A percentile compares a stretch with the other conserved stretches of the same genome.
phyloP scores from a whole-genome alignment of 2,113 vertebrate genomes.

The Spermophilus dauricus region DNA sequence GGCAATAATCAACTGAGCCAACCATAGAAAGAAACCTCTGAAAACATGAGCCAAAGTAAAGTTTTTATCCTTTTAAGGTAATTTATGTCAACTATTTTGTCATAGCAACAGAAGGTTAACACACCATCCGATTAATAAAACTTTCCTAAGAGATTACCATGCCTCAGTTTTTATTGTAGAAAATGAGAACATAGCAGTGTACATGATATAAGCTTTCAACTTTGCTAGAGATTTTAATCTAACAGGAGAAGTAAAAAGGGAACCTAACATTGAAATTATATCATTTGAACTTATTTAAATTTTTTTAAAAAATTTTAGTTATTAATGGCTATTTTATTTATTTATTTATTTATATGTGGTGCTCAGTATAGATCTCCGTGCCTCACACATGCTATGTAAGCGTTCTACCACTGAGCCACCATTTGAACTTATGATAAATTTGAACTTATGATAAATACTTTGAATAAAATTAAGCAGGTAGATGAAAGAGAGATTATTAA shows the following conservation, averaged over 20 bases:
- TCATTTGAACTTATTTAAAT: neutral
- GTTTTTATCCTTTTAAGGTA: neutral
- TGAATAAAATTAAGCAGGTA: constrained; percentile 22
- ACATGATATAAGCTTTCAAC: neutral
- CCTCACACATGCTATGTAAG: too few relatives aligned
- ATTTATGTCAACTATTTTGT: neutral
- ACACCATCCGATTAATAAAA: neutral
- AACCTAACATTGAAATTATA: neutral
- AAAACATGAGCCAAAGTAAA: neutral
- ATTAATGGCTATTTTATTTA: too few relatives aligned
- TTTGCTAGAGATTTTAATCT: neutral
- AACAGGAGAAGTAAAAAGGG: neutral
- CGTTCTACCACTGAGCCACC: too few relatives aligned
- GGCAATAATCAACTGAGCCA: neutral
- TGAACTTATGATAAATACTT: neutral
- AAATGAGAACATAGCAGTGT: neutral
- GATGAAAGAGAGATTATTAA: neutral
- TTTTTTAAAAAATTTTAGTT: too few relatives aligned
- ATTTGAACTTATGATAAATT: neutral
- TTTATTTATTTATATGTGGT: too few relatives aligned
- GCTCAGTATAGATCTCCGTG: too few relatives aligned
- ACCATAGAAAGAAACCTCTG: neutral
- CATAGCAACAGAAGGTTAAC: neutral
- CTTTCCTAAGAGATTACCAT: neutral
- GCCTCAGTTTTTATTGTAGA: neutral